Base-by-base conservation (phyloP, 2,888 invertebrate genomes). In the Chrysopilus asiliformis region DNA sequence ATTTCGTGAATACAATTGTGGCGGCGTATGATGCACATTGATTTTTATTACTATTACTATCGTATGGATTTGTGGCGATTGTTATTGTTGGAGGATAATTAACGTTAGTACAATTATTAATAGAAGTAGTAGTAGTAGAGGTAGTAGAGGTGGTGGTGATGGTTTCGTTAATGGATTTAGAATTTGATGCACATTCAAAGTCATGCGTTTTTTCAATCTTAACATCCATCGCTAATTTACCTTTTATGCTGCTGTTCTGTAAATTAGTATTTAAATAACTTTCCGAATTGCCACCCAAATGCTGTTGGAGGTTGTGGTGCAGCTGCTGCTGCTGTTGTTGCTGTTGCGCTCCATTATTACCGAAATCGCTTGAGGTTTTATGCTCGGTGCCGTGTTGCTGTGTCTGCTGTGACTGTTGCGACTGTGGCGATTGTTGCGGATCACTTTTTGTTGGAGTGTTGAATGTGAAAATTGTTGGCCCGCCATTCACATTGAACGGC, bases 401-500 rank as follows among this genome's bases (percentile, higher is more conserved):
- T 26, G 18, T 20, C 3, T 28, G 29, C 8, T 29, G 29, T 16
- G 28, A 30, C 9, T 28, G 9, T 29, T 35, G 19, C 6, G 17
- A 17, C 15, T 36, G 35, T 18, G 20, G 31, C 17, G 24, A 13
- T 16, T 30, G 22, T 24, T 38, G 32, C 28, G 13, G 14, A 13
- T 45, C 39, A 19, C 44, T 39, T 43, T 51, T 42, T 50, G 52
- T 14, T 50, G 60, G 59, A 48, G 58, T 55, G 50, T 60, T 61
- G 45, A 62, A 61, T 37, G 58, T 62, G 38, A 62, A 61, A 33
- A 60, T 52, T 30, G 47, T 42, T 30, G 47, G 39, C 14, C 36
- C 35, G 24, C 42, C 38, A 15, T 52, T 51, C 8, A 53, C 36
- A 43, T 52, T 59, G 40, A 53, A 61, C 19, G 62, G 60, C 32